Evolutionary conservation across 1,140 invertebrate genomes (phyloP).

Genomic region (Saccostrea echinata): DNA sequence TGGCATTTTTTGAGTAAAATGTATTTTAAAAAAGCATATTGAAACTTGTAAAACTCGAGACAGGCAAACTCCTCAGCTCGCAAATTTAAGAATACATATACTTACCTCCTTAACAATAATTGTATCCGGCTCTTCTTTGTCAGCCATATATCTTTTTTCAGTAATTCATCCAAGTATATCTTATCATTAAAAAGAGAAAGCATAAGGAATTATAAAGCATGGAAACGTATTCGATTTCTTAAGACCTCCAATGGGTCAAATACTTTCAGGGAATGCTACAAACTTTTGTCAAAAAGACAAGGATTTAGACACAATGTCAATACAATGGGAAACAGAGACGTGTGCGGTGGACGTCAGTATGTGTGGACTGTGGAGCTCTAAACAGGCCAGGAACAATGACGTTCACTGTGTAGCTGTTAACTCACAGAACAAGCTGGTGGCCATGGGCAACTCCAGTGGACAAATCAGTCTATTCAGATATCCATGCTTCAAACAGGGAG

Average conservation of each 20-base stretch:
- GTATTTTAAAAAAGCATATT: too few relatives aligned
- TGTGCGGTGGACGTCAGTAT: constrained; percentile 54
- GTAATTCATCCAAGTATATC: too few relatives aligned
- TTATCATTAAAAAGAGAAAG: too few relatives aligned
- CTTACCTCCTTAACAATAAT: too few relatives aligned
- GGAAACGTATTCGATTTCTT: too few relatives aligned
- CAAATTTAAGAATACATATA: too few relatives aligned
- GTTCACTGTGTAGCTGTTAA: constrained; percentile 55
- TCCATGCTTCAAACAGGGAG: constrained; percentile 63
- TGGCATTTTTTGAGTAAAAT: too few relatives aligned
- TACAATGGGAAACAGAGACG: constrained; percentile 52
- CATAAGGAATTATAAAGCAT: too few relatives aligned
- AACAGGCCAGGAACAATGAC: constrained; percentile 28
- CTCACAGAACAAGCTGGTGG: constrained; percentile 56
- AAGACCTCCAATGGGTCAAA: not conserved
- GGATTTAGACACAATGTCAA: not conserved
- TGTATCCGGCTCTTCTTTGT: too few relatives aligned
- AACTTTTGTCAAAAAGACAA: not conserved
- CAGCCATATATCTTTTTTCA: too few relatives aligned
- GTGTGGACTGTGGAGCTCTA: constrained; percentile 48
- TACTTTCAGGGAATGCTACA: constrained; percentile 42
- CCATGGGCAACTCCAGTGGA: constrained; percentile 65
- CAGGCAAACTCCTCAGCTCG: too few relatives aligned
- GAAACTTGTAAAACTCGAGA: too few relatives aligned
- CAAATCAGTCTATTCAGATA: constrained; percentile 65